Evolutionary conservation across 2,888 invertebrate genomes (phyloP).

Genomic region (Cremastinae sp.): DNA sequence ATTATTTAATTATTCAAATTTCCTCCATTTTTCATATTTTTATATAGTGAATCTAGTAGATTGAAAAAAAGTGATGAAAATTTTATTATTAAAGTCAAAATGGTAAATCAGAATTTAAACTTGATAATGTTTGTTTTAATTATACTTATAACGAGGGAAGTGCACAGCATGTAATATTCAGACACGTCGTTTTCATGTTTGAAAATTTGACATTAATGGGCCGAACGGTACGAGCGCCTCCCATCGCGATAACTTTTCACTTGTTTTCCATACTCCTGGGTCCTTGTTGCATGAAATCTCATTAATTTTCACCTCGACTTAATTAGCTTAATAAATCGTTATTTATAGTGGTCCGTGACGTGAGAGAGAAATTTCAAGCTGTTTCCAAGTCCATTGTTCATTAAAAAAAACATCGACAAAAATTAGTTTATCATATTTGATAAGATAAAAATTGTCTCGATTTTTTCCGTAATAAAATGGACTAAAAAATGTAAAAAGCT

Average conservation of each 20-base stretch:
- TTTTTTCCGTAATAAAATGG: no score
- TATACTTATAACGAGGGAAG: conserved; percentile 64
- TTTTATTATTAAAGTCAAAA: neutral
- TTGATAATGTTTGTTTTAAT: conserved; percentile 77
- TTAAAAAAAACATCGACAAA: no score
- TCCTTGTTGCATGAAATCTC: conserved; percentile 50
- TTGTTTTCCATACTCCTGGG: neutral
- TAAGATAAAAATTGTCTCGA: no score
- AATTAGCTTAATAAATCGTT: conserved; percentile 71
- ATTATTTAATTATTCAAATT: neutral
- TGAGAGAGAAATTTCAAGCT: conserved; percentile 7
- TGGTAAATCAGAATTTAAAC: conserved; percentile 69
- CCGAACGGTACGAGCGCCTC: conserved; percentile 30
- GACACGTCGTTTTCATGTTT: conserved; percentile 67
- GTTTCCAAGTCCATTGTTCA: conserved; percentile 3
- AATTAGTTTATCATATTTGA: no score
- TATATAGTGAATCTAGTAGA: neutral
- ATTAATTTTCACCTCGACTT: conserved; percentile 70
- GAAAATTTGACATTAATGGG: conserved; percentile 64
- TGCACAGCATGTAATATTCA: conserved; percentile 71
- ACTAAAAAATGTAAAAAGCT: no score
- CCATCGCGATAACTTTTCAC: neutral
- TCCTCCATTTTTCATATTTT: neutral
- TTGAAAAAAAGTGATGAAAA: neutral
- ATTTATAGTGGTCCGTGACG: conserved; percentile 68